Conservation (phyloP, 1,140 invertebrate genomes). For the Anastatus disparis region DNA sequence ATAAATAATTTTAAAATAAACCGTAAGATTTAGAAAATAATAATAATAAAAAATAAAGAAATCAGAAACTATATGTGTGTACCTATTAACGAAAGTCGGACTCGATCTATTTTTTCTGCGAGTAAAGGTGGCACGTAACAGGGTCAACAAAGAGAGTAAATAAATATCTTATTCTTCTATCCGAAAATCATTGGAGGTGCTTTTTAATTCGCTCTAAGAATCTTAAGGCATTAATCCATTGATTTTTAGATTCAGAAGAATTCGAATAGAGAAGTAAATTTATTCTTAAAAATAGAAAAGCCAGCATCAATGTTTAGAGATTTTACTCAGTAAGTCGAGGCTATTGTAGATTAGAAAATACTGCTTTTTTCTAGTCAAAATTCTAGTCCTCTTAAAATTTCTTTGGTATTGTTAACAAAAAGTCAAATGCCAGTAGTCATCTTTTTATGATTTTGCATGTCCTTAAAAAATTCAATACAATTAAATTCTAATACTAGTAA, state of each 20-base stretch:
- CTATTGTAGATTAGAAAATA: not conserved
- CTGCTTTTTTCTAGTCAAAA: not conserved
- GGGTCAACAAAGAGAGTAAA: slow-evolving; percentile 31
- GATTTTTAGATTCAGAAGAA: slow-evolving; percentile 24
- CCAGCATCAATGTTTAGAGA: slow-evolving; percentile 1
- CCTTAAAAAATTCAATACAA: no score
- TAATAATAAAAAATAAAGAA: slow-evolving; percentile 3
- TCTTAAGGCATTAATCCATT: not conserved
- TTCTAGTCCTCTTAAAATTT: not conserved
- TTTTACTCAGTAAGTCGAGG: not conserved
- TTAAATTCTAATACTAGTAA: no score
- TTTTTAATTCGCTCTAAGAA: no score
- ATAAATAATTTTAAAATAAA: not conserved
- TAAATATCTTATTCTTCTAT: slow-evolving; percentile 19
- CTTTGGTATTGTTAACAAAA: no score
- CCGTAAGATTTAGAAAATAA: not conserved
- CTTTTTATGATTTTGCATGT: no score
- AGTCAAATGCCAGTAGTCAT: no score
- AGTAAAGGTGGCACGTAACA: slow-evolving; percentile 35
- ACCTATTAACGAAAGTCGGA: slow-evolving; percentile 22
- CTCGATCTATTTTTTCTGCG: slow-evolving; percentile 39
- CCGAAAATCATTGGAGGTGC: slow-evolving; percentile 20
- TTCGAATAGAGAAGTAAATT: slow-evolving; percentile 24
- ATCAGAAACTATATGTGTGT: not conserved
- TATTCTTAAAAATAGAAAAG: not conserved